Base-by-base conservation (phyloP, 2,888 invertebrate species). In the Noctua janthe region DNA sequence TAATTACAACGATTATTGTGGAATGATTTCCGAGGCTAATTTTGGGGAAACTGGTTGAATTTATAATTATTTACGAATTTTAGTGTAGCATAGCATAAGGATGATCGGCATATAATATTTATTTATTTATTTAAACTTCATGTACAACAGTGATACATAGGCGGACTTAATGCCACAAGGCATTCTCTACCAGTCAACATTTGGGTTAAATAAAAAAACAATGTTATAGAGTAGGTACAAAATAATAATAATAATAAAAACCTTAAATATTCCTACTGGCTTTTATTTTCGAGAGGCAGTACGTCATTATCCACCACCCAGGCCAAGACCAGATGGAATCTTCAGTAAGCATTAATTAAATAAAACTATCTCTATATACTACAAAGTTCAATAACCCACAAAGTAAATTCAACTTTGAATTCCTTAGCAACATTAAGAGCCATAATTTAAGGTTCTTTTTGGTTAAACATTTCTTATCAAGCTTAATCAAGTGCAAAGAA, bases 1-100 rank as follows among this genome's bases (percentile, higher is more conserved):
- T 77, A 80, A 88, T 85, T 77, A 39, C 66, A 29, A 70, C 39
- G 17, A 64, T 88, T 80, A 80, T 54, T 64, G n/a, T 13, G 17
- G n/a, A 84, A 72, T 70, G 1, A 71, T 74, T 88, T 70, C 67
- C 49, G 43, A 71, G 1, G 23, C 8, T 67, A 64, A 67, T 74
- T 71, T 13, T 13, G 5, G 6, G 43, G 13, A 70, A 87, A 73
- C 51, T 74, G 1, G 20, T 66, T 59, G 5, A 67, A 59, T 67
- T 51, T 4, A 17, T 35, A 43, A n/a, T 43, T 67, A 71, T 20
- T 0, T 11, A 17, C 17, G 35, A 64, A 17, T 3, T 15, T 35
- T 15, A 29, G n/a, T n/a, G 6, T 29, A 17, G 1, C 17, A 17
- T 64, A 35, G 62, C 2, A 17, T 17, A 35, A 64, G 29, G 2